Conservation (phyloP, 37 sponge, comb jelly and placozoan genomes). For the Chondrilla cf. caribensis region DNA sequence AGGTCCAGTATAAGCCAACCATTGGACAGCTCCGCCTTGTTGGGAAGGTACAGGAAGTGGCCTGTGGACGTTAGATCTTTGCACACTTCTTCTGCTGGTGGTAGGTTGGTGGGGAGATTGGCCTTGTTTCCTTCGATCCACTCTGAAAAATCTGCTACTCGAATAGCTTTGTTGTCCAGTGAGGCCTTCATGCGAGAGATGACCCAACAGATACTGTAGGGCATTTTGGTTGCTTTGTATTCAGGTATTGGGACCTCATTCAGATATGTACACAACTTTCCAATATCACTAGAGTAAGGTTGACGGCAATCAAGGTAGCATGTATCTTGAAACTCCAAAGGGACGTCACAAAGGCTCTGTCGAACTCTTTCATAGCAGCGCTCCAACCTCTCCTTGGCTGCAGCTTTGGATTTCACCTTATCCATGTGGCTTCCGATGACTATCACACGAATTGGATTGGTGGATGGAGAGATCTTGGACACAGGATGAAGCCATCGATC, state of each 20-base stretch:
- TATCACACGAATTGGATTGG: neutral
- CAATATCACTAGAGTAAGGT: neutral
- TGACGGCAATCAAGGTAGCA: slow-evolving; percentile 3
- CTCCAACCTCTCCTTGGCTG: neutral
- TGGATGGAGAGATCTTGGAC: neutral
- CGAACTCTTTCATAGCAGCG: neutral
- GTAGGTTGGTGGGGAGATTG: neutral
- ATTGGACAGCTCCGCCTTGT: neutral
- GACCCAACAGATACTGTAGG: slow-evolving; percentile 2
- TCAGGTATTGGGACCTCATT: neutral
- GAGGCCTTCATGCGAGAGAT: neutral
- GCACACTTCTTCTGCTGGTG: slow-evolving; percentile 1
- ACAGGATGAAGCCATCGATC: slow-evolving; percentile 11
- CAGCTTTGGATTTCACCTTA: neutral
- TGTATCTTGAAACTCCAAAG: neutral
- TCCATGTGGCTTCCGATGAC: slow-evolving; percentile 11
- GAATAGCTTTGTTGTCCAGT: neutral
- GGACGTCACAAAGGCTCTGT: neutral
- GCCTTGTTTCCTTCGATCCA: neutral
- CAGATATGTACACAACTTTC: neutral
- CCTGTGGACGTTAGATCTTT: slow-evolving; percentile 7
- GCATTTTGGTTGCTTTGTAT: neutral
- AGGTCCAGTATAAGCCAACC: slow-evolving; percentile 18
- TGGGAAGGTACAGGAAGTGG: neutral
- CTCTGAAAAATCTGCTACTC: neutral